Evolutionary conservation across 2,113 vertebrate species (phyloP).

Genomic region (Ranitomeya variabilis): DNA sequence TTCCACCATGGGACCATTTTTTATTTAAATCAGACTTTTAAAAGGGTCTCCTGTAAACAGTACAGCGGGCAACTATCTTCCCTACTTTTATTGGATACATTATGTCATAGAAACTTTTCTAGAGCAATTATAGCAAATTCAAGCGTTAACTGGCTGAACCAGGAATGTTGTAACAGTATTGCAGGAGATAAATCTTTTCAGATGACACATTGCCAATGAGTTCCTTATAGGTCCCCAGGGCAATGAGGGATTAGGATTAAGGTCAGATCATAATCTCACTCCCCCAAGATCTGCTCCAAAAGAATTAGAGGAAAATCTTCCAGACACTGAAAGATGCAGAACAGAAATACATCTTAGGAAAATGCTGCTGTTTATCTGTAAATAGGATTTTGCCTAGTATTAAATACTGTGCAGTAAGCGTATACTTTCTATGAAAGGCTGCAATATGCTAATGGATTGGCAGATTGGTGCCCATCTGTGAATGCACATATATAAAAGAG

Average conservation of each 20-base stretch:
- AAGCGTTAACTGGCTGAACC: not conserved
- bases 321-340: conserved; percentile 16
- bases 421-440: conserved; percentile 40
- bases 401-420: conserved; percentile 32
- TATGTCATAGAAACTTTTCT: not conserved
- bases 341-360: conserved; percentile 37
- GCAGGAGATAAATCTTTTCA: conserved; percentile 17
- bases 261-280: conserved; percentile 44
- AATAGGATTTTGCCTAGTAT: conserved; percentile 28
- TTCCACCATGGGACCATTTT: too few relatives aligned
- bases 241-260: conserved; percentile 48
- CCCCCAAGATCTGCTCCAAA: conserved; percentile 33
- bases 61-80: not conserved
- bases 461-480: conserved; percentile 35
- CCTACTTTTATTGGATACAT: not conserved
- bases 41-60: not conserved
- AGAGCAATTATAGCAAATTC: not conserved
- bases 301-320: conserved; percentile 38
- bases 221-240: conserved; percentile 44
- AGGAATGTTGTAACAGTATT: not conserved
- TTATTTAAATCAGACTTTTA: not conserved
- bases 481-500: not conserved
- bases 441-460: conserved; percentile 36
- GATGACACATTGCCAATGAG: conserved; percentile 35
- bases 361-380: conserved; percentile 36